phyloP scores from a whole-genome alignment of 2,113 vertebrate species.

The Corvus cornix region DNA sequence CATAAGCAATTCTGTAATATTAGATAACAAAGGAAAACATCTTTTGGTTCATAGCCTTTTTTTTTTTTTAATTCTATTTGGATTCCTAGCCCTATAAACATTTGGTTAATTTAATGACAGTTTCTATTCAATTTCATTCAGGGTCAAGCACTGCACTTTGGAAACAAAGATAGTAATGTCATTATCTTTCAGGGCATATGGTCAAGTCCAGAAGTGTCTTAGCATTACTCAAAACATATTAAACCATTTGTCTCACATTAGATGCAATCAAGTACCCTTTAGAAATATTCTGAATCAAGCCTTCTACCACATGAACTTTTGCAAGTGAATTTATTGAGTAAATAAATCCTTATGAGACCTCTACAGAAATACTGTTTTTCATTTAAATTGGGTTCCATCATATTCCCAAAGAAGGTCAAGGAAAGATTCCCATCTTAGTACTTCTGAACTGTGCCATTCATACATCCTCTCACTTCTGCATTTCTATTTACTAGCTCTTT shows the following conservation, averaged over 20 bases:
- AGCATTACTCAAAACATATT: slow-evolving; percentile 22
- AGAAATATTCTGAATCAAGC: not conserved
- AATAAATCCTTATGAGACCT: slow-evolving; percentile 3
- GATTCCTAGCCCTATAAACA: not conserved
- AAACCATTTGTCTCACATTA: slow-evolving; percentile 9
- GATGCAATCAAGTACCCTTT: not conserved
- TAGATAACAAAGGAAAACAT: not conserved
- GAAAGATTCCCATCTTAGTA: not conserved
- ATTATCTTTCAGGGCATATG: not conserved
- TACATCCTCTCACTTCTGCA: not conserved
- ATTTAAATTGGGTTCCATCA: not conserved
- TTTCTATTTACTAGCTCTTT: not conserved
- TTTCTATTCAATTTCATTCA: not conserved
- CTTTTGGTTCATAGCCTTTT: not conserved
- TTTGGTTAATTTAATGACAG: not conserved
- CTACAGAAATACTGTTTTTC: not conserved
- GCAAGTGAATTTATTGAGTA: not conserved
- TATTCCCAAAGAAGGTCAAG: not conserved
- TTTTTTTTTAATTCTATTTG: not conserved
- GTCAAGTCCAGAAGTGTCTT: not conserved
- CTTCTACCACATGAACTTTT: not conserved
- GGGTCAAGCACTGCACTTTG: not conserved
- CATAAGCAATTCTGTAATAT: not conserved
- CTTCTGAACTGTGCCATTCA: not conserved
- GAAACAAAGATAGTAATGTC: not conserved